Base-by-base conservation (phyloP, 1,140 invertebrate genomes). In the Leptestheria dahalacensis region DNA sequence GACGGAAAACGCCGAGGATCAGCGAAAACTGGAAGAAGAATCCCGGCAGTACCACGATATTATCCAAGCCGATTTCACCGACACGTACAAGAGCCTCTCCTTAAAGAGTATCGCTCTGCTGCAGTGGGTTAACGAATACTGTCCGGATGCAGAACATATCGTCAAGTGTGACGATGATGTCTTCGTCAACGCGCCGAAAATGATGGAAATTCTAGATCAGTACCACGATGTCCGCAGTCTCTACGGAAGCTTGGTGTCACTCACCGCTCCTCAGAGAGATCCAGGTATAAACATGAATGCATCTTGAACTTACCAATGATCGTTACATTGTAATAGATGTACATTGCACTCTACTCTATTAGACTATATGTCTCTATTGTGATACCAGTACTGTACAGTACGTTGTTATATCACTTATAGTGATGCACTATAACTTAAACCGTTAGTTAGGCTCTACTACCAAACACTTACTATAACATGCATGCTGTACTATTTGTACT, bases 81-180 rank as follows among this genome's bases (percentile, higher is more conserved):
- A 73, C 46, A 63, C 64, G 2, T 73, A 73, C 53, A 47, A 62
- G n/a, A 73, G 72, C 55, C 61, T 73, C 11, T 68, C 68, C 2
- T 57, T 70, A 9, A 72, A 72, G 65, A 71, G 65, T n/a, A 48
- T 70, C 20, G 65, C 69, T 21, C 61, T 70, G 28, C 47, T 73
- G 9, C 61, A 65, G 12, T 73, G 72, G 72, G 61, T 66, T 11
- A 18, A 61, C 4, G 33, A 55, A 23, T 60, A 64, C 51, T 73
- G 72, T 59, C 59, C 66, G 3, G 59, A 65, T n/a, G 64, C 65
- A 6, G 62, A 63, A 54, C 66, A 65, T 55, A 52, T 73, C 28
- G 57, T 73, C 9, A 73, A 72, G 64, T 65, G 68, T 21, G 72
- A 73, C 62, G 68, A 70, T 57, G 68, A 70, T 56, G 64, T 69